These are phyloP conservation scores for Xylota segnis DNA, from an alignment of 2,888 invertebrate genomes.

Conservation along the genomic window DNA sequence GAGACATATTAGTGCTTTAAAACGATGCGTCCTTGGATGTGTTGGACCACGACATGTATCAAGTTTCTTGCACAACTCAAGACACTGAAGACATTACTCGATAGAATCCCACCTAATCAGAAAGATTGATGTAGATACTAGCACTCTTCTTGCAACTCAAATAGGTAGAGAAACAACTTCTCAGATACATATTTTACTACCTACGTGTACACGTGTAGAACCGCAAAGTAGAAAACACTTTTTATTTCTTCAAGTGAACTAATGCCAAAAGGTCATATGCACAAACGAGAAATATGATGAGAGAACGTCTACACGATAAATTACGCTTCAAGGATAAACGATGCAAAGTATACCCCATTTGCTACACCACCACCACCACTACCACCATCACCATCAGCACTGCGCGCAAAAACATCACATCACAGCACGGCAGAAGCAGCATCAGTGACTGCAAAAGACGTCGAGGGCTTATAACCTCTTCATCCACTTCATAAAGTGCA, in stretches of 20 bases:
- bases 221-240: conserved; percentile 6
- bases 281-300: conserved; percentile 61
- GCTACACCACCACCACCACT: conserved; percentile 46
- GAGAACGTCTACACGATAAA: conserved; percentile 65
- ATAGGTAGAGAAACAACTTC: background rate
- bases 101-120: background rate
- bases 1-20: too few relatives aligned
- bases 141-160: background rate
- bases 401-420: conserved; percentile 46
- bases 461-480: conserved; percentile 75
- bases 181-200: conserved; percentile 15
- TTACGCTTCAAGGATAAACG: conserved; percentile 68
- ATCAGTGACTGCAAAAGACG: conserved; percentile 74
- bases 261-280: conserved; percentile 66
- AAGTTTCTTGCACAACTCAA: too few relatives aligned
- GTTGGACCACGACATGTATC: too few relatives aligned
- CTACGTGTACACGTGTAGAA: conserved; percentile 2
- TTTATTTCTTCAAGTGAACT: conserved; percentile 46
- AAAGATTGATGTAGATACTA: background rate
- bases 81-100: too few relatives aligned
- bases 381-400: conserved; percentile 24
- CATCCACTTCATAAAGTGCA: conserved; percentile 77
- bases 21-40: too few relatives aligned
- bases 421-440: conserved; percentile 45
- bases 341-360: conserved; percentile 66